Percentiles rank a stretch among this genome's conserved stretches.
Evolutionary conservation across 2,113 vertebrate species (phyloP).

Genomic region (Actinemys pallida): DNA sequence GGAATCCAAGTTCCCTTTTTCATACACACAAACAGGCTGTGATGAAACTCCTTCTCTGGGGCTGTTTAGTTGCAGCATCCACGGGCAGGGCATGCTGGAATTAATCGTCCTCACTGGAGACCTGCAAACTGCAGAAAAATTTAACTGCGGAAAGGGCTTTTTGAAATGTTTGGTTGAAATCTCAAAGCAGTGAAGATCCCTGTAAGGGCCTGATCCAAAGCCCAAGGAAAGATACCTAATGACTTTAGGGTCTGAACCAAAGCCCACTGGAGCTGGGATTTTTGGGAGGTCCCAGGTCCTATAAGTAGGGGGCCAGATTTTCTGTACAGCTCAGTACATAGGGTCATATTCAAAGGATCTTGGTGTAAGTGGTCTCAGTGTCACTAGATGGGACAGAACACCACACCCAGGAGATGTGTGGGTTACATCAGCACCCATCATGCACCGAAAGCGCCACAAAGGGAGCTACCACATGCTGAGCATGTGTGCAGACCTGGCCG

Average conservation of each 20-base stretch:
- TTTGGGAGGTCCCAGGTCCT: not conserved
- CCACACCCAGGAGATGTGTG: too few relatives aligned
- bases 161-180: not conserved
- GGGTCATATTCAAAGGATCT: not conserved
- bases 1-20: slow-evolving; percentile 59
- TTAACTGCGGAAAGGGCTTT: slow-evolving; percentile 45
- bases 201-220: accelerated
- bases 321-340: not conserved
- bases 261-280: not conserved
- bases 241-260: not conserved
- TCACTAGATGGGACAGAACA: too few relatives aligned
- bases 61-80: slow-evolving; percentile 49
- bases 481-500: not conserved
- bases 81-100: slow-evolving; percentile 67
- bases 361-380: too few relatives aligned
- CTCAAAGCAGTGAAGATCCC: not conserved
- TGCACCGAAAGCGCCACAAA: not conserved
- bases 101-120: slow-evolving; percentile 72
- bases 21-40: slow-evolving; percentile 22
- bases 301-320: not conserved
- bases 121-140: slow-evolving; percentile 43
- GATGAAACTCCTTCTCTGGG: slow-evolving; percentile 59
- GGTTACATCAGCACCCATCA: not conserved
- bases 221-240: not conserved
- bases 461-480: accelerated